A percentile compares a stretch with the other conserved stretches of the same genome.
These are phyloP conservation scores for Equus quagga DNA, from an alignment of 2,113 vertebrate genomes.

Conservation along the genomic window DNA sequence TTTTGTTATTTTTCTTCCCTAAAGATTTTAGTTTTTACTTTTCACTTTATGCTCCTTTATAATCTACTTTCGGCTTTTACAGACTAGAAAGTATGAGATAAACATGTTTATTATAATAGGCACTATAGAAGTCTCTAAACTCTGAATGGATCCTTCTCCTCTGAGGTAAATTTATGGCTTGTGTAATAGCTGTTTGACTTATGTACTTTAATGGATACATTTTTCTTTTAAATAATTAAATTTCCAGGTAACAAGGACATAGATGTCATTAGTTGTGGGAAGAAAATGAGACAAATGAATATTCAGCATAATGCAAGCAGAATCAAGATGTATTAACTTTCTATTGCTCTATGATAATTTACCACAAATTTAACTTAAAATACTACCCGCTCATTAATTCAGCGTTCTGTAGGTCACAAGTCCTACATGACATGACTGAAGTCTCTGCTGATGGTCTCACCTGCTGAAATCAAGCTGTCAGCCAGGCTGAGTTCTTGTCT, in stretches of 20 bases:
- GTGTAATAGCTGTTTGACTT: background rate
- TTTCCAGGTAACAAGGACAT: background rate
- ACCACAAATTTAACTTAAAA: background rate
- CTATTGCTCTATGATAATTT: background rate
- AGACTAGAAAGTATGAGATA: background rate
- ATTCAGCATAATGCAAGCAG: background rate
- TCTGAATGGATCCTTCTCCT: background rate
- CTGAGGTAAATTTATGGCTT: background rate
- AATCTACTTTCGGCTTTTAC: background rate
- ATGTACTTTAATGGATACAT: background rate
- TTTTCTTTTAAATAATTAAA: conserved; percentile 33
- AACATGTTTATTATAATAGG: background rate
- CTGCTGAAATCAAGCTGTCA: background rate
- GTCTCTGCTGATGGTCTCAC: background rate
- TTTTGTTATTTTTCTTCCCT: background rate
- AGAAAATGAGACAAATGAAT: background rate
- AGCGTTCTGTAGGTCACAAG: background rate
- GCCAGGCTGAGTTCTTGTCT: background rate
- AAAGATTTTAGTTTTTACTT: background rate
- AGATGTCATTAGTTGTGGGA: background rate
- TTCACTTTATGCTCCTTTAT: background rate
- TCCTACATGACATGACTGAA: background rate
- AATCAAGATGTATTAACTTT: background rate
- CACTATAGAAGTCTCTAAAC: background rate
- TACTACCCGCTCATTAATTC: background rate